These are phyloP conservation scores for Cairina moschata DNA, from an alignment of 2,113 vertebrate genomes.

Conservation along the genomic window DNA sequence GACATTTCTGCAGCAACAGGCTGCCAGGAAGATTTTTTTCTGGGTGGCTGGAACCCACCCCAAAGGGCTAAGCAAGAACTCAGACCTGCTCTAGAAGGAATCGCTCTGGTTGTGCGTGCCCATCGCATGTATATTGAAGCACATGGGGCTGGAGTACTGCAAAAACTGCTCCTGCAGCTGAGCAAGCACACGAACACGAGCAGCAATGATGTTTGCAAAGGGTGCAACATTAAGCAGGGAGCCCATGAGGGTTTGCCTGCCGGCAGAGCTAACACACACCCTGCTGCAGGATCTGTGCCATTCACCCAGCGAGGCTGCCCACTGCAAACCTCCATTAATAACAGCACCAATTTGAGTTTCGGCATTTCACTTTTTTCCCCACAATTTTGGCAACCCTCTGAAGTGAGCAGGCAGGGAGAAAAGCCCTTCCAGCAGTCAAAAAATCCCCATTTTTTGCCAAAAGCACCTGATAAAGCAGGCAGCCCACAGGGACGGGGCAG, in stretches of 20 bases:
- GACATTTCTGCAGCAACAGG: neutral
- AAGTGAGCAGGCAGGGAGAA: neutral
- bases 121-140: rapidly evolving
- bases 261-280: rapidly evolving
- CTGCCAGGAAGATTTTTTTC: neutral
- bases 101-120: rapidly evolving
- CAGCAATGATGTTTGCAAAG: neutral
- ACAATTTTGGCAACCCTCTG: neutral
- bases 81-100: neutral
- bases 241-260: neutral
- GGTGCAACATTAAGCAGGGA: rapidly evolving
- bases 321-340: rapidly evolving
- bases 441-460: rapidly evolving
- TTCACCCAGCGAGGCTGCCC: neutral
- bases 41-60: neutral
- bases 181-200: neutral
- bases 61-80: neutral
- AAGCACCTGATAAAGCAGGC: neutral
- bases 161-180: neutral
- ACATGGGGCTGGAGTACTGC: rapidly evolving
- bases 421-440: neutral
- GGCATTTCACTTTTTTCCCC: neutral
- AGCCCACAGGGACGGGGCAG: neutral
- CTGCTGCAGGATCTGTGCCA: neutral
- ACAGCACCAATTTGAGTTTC: rapidly evolving